These are phyloP conservation scores for Dynastes grantii DNA, from an alignment of 2,888 invertebrate genomes.

Conservation along the genomic window DNA sequence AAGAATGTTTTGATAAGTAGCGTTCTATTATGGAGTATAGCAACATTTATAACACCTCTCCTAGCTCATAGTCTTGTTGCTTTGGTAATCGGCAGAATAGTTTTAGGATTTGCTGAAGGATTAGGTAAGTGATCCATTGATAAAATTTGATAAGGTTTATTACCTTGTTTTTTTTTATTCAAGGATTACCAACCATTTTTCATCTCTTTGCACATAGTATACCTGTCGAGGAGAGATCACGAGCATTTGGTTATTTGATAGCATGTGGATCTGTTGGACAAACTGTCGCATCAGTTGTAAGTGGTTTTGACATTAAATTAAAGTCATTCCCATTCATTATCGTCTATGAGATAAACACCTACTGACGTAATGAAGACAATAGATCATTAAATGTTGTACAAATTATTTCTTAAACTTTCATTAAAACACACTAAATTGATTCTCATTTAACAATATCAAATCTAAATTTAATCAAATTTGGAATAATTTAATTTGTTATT, in stretches of 20 bases:
- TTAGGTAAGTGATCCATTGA: conserved; percentile 72
- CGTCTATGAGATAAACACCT: background rate
- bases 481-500: too few species aligned
- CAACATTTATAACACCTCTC: conserved; percentile 80
- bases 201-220: conserved; percentile 83
- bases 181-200: conserved; percentile 83
- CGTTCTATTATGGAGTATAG: conserved; percentile 82
- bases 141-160: conserved; percentile 10
- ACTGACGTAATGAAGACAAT: conserved; percentile 7
- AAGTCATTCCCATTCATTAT: too few species aligned
- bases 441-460: too few species aligned
- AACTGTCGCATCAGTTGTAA: conserved; percentile 81
- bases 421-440: too few species aligned
- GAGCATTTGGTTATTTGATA: conserved; percentile 82
- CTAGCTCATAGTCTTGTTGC: conserved; percentile 78
- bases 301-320: conserved; percentile 56
- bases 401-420: too few species aligned
- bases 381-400: conserved; percentile 21
- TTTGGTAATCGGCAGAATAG: conserved; percentile 77
- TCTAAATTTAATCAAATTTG: too few species aligned
- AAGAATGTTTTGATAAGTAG: conserved; percentile 79
- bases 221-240: conserved; percentile 80
- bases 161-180: conserved; percentile 56
- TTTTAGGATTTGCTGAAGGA: conserved; percentile 83
- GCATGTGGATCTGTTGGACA: conserved; percentile 84